Base-by-base conservation (phyloP, 2,888 invertebrate species). In the Chrysotoxum bicinctum region DNA sequence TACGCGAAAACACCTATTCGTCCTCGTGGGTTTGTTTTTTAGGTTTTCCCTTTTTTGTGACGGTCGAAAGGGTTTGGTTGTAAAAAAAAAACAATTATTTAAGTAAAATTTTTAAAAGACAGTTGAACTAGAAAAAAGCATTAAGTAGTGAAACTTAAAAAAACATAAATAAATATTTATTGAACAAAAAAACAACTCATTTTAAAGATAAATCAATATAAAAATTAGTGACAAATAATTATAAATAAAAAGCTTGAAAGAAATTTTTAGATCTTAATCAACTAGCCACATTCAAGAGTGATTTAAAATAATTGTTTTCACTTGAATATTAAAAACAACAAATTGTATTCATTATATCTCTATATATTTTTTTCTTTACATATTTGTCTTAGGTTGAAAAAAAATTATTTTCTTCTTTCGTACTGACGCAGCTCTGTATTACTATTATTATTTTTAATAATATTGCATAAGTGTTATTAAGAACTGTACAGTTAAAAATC, bases 401-500 rank as follows among this genome's bases (percentile, higher is more conserved):
- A 56, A 74, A 21, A 52, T 48, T 52, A 16, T 40, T 35, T 21
- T 48, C n/a, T 76, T 30, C 35, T 35, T 23, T 35, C 35, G 21
- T 64, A 75, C 32, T 68, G 45, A 70, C 70, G 66, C 75, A 60
- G 74, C 79, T 79, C 75, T 64, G 60, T 73, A 60, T 56, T 40
- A 43, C 14, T 56, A 56, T 56, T 56, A 30, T 23, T 45, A 40
- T 32, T 48, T 32, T 35, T 32, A 35, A 35, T 60, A 40, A 52
- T 48, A 73, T 68, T 40, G 50, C 68, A 48, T 73, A 70, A 56
- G 78, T 78, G 66, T 50, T 79, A 50, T 84, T 80, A 84, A 75
- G 80, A 79, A 75, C 76, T 84, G 84, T 84, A 84, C 84, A 84
- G 84, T 84, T 83, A 30, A 75, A 23, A 45, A 19, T 78, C 50